phyloP scores from a whole-genome alignment of 2,888 invertebrate species.

The Scaeva pyrastri region DNA sequence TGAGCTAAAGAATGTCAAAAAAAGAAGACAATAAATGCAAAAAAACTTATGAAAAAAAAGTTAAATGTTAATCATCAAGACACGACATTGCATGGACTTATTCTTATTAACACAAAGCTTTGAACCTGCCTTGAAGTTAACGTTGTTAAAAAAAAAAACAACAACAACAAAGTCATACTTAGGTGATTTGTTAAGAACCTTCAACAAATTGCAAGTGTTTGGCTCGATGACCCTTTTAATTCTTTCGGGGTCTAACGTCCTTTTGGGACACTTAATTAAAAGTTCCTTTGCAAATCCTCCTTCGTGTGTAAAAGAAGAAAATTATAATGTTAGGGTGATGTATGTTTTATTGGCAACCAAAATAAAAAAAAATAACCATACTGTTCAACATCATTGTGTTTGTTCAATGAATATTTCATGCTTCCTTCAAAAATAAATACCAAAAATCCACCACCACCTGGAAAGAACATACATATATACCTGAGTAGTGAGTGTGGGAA shows the following conservation, averaged over 20 bases:
- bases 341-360: conserved; percentile 57
- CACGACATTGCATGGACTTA: conserved; percentile 64
- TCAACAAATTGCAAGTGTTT: conserved; percentile 64
- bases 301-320: conserved; percentile 40
- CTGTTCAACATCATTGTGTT: conserved; percentile 67
- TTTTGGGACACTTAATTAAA: conserved; percentile 75
- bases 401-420: conserved; percentile 72
- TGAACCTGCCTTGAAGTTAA: conserved; percentile 36
- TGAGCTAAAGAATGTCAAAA: conserved; percentile 24
- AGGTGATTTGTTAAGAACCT: conserved; percentile 47
- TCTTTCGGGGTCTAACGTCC: conserved; percentile 68
- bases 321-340: conserved; percentile 59
- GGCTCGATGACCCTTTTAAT: conserved; percentile 72
- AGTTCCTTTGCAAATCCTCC: conserved; percentile 46
- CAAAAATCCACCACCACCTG: conserved; percentile 31
- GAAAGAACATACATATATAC: background rate
- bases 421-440: conserved; percentile 70
- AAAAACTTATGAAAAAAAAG: conserved; percentile 45
- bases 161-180: background rate
- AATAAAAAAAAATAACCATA: conserved; percentile 13
- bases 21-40: conserved; percentile 47
- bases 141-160: conserved; percentile 19
- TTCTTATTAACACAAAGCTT: conserved; percentile 7
- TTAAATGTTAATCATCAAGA: conserved; percentile 73
- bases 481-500: conserved; percentile 11